A percentile compares a stretch with the other conserved stretches of the same genome.
These are phyloP conservation scores for Apteryx owenii DNA, from an alignment of 2,113 vertebrate genomes.

Conservation along the genomic window DNA sequence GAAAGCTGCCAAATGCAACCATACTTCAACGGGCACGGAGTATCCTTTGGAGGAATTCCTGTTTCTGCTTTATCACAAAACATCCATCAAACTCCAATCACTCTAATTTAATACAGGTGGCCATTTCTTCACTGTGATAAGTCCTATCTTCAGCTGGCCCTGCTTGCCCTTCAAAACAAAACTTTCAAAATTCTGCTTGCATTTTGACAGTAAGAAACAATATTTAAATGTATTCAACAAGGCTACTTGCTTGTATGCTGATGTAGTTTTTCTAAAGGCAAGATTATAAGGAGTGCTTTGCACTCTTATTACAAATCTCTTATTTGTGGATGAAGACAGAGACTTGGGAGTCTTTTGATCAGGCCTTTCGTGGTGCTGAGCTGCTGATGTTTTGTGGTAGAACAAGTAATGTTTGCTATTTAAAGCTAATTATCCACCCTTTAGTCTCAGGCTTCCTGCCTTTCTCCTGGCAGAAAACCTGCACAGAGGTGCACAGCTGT, in stretches of 20 bases:
- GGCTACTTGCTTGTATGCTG: neutral
- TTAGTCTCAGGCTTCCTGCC: neutral
- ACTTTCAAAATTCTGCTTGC: neutral
- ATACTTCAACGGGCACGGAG: conserved; percentile 4
- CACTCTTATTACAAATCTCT: neutral
- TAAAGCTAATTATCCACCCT: neutral
- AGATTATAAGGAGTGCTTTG: neutral
- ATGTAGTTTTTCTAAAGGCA: neutral
- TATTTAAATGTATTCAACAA: neutral
- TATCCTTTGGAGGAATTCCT: neutral
- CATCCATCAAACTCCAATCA: neutral
- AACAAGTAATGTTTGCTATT: neutral
- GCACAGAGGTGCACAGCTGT: neutral
- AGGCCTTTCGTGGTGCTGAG: neutral
- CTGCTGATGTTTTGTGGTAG: neutral
- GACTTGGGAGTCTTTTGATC: neutral
- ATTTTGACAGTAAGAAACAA: neutral
- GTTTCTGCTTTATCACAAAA: neutral
- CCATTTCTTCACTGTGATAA: neutral
- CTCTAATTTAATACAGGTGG: neutral
- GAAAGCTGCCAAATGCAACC: conserved; percentile 27
- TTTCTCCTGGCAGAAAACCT: neutral
- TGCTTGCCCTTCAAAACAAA: neutral
- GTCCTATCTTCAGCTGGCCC: neutral
- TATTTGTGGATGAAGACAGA: neutral